Evolutionary conservation across 2,888 invertebrate species (phyloP).

Genomic region (Arge pagana): DNA sequence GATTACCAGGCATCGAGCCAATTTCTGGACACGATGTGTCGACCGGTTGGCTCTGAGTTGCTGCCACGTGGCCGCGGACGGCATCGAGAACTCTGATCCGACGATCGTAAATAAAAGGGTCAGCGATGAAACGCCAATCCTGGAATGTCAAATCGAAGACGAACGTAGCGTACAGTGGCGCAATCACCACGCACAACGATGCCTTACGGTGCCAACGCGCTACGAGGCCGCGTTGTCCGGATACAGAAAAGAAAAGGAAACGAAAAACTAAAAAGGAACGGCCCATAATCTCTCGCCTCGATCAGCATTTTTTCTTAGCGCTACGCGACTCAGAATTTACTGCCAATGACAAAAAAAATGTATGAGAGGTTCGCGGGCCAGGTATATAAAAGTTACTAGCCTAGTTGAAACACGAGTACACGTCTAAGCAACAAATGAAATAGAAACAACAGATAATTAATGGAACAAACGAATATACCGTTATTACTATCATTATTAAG

Average conservation of each 20-base stretch:
- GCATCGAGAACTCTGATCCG: not conserved
- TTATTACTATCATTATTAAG: conserved; percentile 5
- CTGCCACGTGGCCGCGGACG: conserved; percentile 6
- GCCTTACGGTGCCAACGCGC: conserved; percentile 43
- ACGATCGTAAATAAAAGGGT: not conserved
- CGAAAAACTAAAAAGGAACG: not conserved
- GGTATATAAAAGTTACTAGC: no score
- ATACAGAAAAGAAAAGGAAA: not conserved
- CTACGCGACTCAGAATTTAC: no score
- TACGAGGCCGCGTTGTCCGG: conserved; percentile 18
- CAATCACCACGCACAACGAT: conserved; percentile 47
- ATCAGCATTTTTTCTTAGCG: no score
- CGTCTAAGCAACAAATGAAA: no score
- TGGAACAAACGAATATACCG: not conserved
- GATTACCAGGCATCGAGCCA: conserved; percentile 75
- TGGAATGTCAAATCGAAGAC: conserved; percentile 8
- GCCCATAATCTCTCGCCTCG: no score
- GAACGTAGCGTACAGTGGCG: conserved; percentile 20
- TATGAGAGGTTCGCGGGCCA: conserved; percentile 17
- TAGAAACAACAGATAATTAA: no score
- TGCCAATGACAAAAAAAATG: no score
- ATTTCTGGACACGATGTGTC: conserved; percentile 75
- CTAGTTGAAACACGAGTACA: no score
- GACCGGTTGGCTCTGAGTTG: conserved; percentile 68
- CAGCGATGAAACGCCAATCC: not conserved